These are phyloP conservation scores for Argyresthia goedartella DNA, from an alignment of 2,888 invertebrate genomes.

Conservation along the genomic window DNA sequence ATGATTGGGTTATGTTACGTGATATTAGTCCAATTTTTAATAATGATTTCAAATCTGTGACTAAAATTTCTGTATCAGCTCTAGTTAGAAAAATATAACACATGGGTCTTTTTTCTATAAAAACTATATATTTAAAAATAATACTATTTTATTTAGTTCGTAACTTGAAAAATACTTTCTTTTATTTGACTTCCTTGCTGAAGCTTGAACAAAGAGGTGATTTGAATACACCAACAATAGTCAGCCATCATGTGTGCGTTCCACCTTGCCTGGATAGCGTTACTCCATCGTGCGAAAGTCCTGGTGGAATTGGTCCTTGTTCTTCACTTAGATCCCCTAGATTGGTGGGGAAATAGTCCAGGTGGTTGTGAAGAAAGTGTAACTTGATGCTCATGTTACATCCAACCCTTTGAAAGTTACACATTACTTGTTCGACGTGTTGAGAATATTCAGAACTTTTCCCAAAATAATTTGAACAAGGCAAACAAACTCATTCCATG, in stretches of 20 bases:
- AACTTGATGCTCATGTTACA: conserved; percentile 3
- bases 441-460: background rate
- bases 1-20: too few relatives aligned
- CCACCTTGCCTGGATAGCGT: background rate
- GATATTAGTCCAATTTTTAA: too few relatives aligned
- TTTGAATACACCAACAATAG: background rate
- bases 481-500: too few relatives aligned
- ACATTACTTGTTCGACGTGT: background rate
- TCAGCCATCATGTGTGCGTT: background rate
- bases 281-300: background rate
- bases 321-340: conserved; percentile 7
- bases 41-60: too few relatives aligned
- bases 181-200: too few relatives aligned
- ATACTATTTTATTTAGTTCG: too few relatives aligned
- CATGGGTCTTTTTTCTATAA: too few relatives aligned
- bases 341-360: conserved; percentile 7
- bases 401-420: background rate
- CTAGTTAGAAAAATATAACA: too few relatives aligned
- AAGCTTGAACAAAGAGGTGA: too few relatives aligned
- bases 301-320: background rate
- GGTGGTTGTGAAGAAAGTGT: conserved; percentile 7
- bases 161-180: too few relatives aligned
- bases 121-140: too few relatives aligned
- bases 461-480: background rate
- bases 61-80: too few relatives aligned